Conservation (phyloP, 2,888 invertebrate species). For the Ethmia dodecea region DNA sequence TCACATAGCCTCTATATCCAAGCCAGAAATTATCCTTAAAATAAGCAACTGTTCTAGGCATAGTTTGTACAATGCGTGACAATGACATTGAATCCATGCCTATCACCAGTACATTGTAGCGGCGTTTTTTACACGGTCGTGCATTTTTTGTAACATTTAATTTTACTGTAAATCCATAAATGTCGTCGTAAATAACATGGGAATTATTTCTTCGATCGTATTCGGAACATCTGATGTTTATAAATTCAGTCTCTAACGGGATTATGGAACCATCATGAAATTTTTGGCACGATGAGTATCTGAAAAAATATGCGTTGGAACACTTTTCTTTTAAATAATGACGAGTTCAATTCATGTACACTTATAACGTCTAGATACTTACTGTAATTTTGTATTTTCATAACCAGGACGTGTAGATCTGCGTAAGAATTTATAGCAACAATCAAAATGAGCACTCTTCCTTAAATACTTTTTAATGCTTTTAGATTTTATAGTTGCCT, state of each 20-base stretch:
- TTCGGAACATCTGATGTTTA: conserved; percentile 52
- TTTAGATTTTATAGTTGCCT: conserved; percentile 36
- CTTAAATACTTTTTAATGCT: conserved; percentile 36
- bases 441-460: conserved; percentile 33
- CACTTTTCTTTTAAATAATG: too few relatives aligned
- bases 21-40: conserved; percentile 83
- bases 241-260: conserved; percentile 45
- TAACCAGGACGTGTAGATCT: conserved; percentile 19
- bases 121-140: conserved; percentile 24
- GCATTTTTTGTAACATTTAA: conserved; percentile 24
- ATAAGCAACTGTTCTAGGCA: conserved; percentile 84
- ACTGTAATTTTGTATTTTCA: conserved; percentile 27
- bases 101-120: conserved; percentile 82
- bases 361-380: conserved; percentile 12
- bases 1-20: conserved; percentile 85
- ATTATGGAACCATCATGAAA: conserved; percentile 36
- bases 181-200: conserved; percentile 50
- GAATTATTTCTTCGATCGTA: conserved; percentile 34
- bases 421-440: conserved; percentile 49
- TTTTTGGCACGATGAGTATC: conserved; percentile 43
- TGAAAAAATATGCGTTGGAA: too few relatives aligned
- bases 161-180: conserved; percentile 65
- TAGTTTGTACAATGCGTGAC: conserved; percentile 84
- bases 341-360: neutral
- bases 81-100: conserved; percentile 93